These are phyloP conservation scores for Tichodroma muraria DNA, from an alignment of 2,113 vertebrate genomes.

Conservation along the genomic window DNA sequence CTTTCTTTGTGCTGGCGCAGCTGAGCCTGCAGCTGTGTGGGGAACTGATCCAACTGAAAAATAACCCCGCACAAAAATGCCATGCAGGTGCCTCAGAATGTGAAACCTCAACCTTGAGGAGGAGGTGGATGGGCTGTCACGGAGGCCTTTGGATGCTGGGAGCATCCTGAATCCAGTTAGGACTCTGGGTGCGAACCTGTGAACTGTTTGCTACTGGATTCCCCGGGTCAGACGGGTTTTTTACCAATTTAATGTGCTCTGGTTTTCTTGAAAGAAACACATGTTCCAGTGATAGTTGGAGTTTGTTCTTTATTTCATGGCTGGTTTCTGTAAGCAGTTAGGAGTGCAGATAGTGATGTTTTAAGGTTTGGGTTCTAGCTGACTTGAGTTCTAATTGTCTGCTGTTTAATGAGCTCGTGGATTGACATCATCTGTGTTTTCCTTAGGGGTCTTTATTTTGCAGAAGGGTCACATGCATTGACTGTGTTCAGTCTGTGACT, in stretches of 20 bases:
- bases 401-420: neutral
- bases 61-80: neutral
- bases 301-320: neutral
- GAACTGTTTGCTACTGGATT: neutral
- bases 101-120: neutral
- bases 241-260: neutral
- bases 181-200: neutral
- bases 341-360: neutral
- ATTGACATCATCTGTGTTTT: neutral
- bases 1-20: conserved; percentile 16
- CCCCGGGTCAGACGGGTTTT: accelerated
- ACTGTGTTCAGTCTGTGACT: neutral
- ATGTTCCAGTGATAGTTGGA: neutral
- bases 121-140: neutral
- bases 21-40: neutral
- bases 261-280: no score
- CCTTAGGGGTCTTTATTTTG: neutral
- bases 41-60: conserved; percentile 10
- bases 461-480: neutral
- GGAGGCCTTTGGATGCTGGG: neutral
- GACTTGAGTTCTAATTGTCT: neutral
- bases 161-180: neutral
- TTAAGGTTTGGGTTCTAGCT: neutral
- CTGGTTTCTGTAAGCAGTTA: neutral
- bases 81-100: neutral